Conservation (phyloP, 2,888 invertebrate genomes). For the Cryptocheilus praepositus region DNA sequence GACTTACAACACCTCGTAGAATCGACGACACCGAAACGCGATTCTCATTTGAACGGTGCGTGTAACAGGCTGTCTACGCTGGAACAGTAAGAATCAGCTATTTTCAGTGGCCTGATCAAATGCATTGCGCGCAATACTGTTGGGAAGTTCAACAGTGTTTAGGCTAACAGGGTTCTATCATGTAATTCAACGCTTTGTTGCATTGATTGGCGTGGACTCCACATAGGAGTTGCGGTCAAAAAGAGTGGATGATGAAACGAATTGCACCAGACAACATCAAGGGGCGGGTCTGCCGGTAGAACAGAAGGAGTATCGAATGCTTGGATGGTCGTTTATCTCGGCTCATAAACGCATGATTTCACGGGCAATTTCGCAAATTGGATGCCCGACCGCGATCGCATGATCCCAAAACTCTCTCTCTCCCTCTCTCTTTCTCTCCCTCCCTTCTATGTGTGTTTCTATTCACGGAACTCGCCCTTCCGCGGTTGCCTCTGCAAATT, state of each 20-base stretch:
- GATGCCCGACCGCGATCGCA: slow-evolving; percentile 50
- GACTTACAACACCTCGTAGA: no score
- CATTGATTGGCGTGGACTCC: neutral
- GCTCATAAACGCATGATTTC: slow-evolving; percentile 65
- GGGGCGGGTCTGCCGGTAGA: slow-evolving; percentile 8
- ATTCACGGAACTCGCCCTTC: slow-evolving; percentile 10
- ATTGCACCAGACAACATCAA: neutral
- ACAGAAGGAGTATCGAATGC: slow-evolving; percentile 35
- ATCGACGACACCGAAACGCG: no score
- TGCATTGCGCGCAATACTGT: no score
- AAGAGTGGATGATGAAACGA: neutral
- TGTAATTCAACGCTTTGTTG: no score
- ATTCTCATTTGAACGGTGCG: no score
- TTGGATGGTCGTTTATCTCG: slow-evolving; percentile 56
- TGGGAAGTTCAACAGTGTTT: no score
- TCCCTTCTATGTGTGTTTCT: slow-evolving; percentile 13
- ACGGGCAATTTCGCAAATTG: slow-evolving; percentile 66
- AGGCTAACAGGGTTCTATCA: no score
- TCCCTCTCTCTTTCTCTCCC: neutral
- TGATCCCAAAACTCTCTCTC: slow-evolving; percentile 39
- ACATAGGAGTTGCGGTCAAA: no score
- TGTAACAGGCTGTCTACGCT: no score
- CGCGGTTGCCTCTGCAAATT: neutral
- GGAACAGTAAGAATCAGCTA: no score
- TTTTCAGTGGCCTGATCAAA: no score